Percentiles rank a stretch among this genome's conserved stretches.
phyloP scores from a whole-genome alignment of 2,113 vertebrate species.

The Emydura subglobosa region DNA sequence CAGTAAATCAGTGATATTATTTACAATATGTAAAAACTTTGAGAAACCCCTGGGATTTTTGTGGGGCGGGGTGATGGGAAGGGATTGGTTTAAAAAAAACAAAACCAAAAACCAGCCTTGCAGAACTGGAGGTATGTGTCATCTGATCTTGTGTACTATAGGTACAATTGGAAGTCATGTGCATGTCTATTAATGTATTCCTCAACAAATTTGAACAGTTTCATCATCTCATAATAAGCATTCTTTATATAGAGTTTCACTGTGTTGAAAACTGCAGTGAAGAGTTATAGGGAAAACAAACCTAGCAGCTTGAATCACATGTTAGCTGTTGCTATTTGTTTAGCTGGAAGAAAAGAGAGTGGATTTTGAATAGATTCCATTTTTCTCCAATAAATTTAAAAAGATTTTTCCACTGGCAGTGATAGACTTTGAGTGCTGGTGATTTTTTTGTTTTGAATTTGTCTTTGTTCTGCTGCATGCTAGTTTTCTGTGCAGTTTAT shows the following conservation, averaged over 20 bases:
- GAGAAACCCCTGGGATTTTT: too few relatives aligned
- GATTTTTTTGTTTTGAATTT: slow-evolving; percentile 4
- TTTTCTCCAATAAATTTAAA: background rate
- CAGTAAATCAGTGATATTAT: background rate
- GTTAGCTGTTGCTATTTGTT: background rate
- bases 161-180: background rate
- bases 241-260: background rate
- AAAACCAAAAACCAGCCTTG: background rate
- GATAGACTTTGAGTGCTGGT: background rate
- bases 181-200: background rate
- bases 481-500: background rate
- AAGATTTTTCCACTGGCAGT: background rate
- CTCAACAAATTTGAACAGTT: background rate
- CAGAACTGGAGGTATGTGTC: background rate
- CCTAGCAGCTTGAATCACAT: background rate
- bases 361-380: background rate
- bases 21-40: background rate
- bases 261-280: background rate
- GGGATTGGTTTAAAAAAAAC: background rate
- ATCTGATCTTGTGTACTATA: background rate
- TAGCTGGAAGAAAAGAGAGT: background rate
- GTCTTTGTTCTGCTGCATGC: background rate
- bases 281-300: background rate
- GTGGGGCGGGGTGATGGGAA: background rate
- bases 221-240: background rate